Percentiles rank a stretch among this genome's conserved stretches.
Evolutionary conservation across 2,797 vertebrate genomes (phyloP).

Genomic region (Remorina albescens): DNA sequence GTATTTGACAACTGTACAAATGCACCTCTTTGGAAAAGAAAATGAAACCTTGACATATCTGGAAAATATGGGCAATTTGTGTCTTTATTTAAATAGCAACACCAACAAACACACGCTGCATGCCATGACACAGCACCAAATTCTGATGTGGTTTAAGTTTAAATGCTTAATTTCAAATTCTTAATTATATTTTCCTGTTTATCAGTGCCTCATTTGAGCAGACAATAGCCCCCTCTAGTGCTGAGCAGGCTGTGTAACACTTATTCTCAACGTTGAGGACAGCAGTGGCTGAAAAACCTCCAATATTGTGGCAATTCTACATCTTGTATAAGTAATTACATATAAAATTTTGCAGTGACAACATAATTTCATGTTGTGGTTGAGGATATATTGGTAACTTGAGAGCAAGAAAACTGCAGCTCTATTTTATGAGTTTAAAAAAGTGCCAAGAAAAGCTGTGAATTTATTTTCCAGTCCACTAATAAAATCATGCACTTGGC

Average conservation of each 20-base stretch:
- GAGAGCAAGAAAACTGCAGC: background rate
- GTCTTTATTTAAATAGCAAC: constrained; percentile 67
- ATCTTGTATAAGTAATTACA: background rate
- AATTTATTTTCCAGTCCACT: background rate
- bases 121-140: background rate
- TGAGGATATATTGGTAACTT: background rate
- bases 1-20: constrained; percentile 86
- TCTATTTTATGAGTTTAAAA: background rate
- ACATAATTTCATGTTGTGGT: background rate
- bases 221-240: constrained; percentile 64
- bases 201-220: constrained; percentile 15
- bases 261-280: background rate
- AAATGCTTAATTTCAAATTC: background rate
- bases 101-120: background rate
- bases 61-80: constrained; percentile 69
- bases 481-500: background rate
- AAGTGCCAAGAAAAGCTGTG: background rate
- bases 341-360: background rate
- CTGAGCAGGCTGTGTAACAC: background rate
- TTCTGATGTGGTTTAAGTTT: background rate
- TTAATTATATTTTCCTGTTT: background rate
- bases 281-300: background rate
- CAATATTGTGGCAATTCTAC: background rate
- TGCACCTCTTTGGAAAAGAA: constrained; percentile 83
- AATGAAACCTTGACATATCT: constrained; percentile 86